Conservation (phyloP, 2,797 vertebrate species). For the Rachycentron canadum region DNA sequence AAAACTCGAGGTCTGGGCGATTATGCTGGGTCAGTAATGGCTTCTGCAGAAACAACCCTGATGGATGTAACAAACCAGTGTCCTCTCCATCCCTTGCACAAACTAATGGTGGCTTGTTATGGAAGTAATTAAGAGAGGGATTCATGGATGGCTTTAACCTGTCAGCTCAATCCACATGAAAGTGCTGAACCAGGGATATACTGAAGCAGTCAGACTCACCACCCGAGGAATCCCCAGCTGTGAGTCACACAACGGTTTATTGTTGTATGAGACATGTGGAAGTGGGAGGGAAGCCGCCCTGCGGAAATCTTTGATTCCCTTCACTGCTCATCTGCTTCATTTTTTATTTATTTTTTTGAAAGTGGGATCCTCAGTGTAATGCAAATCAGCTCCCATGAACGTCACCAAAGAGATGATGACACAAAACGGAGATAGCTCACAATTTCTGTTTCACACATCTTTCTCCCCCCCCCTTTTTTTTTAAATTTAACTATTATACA, state of each 20-base stretch:
- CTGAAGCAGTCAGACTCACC: slow-evolving; percentile 15
- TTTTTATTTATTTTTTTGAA: slow-evolving; percentile 1
- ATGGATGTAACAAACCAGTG: slow-evolving; percentile 21
- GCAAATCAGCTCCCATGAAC: slow-evolving; percentile 37
- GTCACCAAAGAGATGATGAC: slow-evolving; percentile 21
- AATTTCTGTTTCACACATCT: slow-evolving; percentile 8
- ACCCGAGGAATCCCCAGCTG: slow-evolving; percentile 56
- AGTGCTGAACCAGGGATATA: slow-evolving; percentile 53
- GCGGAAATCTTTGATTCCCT: slow-evolving; percentile 46
- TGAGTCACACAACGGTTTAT: slow-evolving; percentile 56
- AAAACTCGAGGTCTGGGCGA: slow-evolving; percentile 4
- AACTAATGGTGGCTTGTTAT: slow-evolving; percentile 38
- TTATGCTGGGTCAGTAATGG: slow-evolving; percentile 7
- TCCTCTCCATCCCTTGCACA: not conserved
- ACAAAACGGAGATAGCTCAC: slow-evolving; percentile 10
- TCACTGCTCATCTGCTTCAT: slow-evolving; percentile 19
- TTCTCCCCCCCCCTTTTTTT: too few species aligned
- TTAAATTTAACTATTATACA: too few species aligned
- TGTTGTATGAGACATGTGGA: slow-evolving; percentile 38
- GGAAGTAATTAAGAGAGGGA: slow-evolving; percentile 27
- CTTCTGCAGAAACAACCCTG: slow-evolving; percentile 23
- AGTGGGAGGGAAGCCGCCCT: slow-evolving; percentile 53
- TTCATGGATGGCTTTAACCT: slow-evolving; percentile 31
- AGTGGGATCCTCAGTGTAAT: slow-evolving; percentile 21
- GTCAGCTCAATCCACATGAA: slow-evolving; percentile 50